Conservation (phyloP, 2,888 invertebrate species). For the Emmelina monodactyla region DNA sequence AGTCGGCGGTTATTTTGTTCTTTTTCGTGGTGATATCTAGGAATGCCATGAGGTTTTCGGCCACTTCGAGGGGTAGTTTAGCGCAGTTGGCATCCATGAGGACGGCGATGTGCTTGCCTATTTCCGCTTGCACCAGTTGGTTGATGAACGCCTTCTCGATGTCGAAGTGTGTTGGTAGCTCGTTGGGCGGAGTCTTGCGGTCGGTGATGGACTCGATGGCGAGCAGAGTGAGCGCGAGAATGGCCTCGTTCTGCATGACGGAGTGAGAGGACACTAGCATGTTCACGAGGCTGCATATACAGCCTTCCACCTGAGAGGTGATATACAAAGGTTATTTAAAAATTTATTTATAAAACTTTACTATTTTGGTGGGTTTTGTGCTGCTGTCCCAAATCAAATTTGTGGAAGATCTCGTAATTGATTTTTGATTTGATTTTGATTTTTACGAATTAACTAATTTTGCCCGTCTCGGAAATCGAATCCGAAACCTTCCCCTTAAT, state of each 20-base stretch:
- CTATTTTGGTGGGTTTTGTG: too few relatives aligned
- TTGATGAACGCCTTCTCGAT: slow-evolving; percentile 31
- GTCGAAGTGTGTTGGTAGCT: slow-evolving; percentile 22
- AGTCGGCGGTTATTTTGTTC: slow-evolving; percentile 34
- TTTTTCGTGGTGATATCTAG: slow-evolving; percentile 49
- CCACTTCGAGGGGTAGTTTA: slow-evolving; percentile 54
- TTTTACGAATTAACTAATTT: too few relatives aligned
- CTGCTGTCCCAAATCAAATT: too few relatives aligned
- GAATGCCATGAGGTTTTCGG: slow-evolving; percentile 58
- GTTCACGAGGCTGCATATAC: slow-evolving; percentile 76
- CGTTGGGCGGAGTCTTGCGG: slow-evolving; percentile 18
- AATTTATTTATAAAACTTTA: too few relatives aligned
- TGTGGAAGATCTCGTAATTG: too few relatives aligned
- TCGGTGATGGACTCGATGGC: slow-evolving; percentile 34
- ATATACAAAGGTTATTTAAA: too few relatives aligned
- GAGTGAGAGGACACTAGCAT: slow-evolving; percentile 86
- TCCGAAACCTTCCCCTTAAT: too few relatives aligned
- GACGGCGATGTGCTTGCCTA: slow-evolving; percentile 56
- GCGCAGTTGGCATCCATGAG: slow-evolving; percentile 54
- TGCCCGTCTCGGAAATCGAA: too few relatives aligned
- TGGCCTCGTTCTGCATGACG: slow-evolving; percentile 88
- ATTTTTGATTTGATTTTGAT: too few relatives aligned
- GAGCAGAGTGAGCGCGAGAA: slow-evolving; percentile 75
- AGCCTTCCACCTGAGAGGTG: slow-evolving; percentile 70
- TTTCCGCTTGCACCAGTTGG: slow-evolving; percentile 54